Evolutionary conservation across 2,113 vertebrate genomes (phyloP).

Genomic region (Oophaga pumilio): DNA sequence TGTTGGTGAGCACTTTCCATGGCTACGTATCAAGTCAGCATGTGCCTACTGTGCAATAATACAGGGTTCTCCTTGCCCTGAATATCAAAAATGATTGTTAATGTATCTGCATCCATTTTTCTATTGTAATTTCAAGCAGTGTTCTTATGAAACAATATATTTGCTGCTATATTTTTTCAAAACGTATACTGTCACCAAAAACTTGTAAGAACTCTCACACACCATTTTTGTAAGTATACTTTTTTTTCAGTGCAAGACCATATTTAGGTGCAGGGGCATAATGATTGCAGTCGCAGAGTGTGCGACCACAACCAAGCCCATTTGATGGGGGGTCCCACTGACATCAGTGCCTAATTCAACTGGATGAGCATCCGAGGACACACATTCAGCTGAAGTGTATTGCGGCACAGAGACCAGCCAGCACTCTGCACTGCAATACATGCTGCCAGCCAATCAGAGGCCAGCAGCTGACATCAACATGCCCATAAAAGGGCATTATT

Average conservation of each 20-base stretch:
- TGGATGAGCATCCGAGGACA: too few species aligned
- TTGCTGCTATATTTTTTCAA: not conserved
- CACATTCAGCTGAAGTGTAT: too few species aligned
- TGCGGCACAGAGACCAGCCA: too few species aligned
- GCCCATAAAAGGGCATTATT: too few species aligned
- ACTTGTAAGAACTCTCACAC: not conserved
- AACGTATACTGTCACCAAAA: not conserved
- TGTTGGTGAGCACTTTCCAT: slow-evolving; percentile 27
- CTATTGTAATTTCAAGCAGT: not conserved
- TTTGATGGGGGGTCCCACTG: too few species aligned
- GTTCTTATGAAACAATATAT: not conserved
- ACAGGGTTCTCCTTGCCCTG: not conserved
- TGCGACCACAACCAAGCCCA: too few species aligned
- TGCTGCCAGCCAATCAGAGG: too few species aligned
- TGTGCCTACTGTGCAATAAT: slow-evolving; percentile 48
- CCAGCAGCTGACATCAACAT: too few species aligned
- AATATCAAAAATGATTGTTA: not conserved
- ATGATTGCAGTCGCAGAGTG: too few species aligned
- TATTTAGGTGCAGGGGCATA: too few species aligned
- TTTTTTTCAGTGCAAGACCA: not conserved
- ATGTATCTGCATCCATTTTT: not conserved
- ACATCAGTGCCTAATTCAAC: too few species aligned
- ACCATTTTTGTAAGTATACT: not conserved
- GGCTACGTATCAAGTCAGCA: slow-evolving; percentile 38
- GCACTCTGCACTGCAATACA: too few species aligned